A percentile compares a stretch with the other conserved stretches of the same genome.
These are phyloP conservation scores for Caenorhabditis briggsae DNA, from an alignment of 1,140 invertebrate species.

Conservation along the genomic window DNA sequence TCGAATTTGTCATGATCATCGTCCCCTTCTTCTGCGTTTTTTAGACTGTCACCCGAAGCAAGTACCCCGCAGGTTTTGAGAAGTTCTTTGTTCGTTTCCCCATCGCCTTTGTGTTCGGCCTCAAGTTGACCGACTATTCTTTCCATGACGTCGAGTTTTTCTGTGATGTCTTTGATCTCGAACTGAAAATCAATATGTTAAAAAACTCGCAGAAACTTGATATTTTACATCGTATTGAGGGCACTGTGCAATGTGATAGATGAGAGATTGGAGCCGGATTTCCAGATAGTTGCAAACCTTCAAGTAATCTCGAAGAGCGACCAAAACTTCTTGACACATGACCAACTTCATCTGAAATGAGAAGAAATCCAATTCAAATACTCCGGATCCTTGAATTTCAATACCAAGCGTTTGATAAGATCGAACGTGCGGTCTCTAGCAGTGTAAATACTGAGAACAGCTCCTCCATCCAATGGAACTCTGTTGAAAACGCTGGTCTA, in stretches of 20 bases:
- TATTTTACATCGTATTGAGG: slow-evolving; percentile 17
- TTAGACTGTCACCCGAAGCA: neutral
- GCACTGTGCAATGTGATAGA: slow-evolving; percentile 7
- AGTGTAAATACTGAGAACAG: neutral
- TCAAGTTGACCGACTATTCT: neutral
- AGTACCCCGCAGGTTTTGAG: neutral
- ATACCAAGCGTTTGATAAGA: neutral
- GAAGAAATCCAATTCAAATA: neutral
- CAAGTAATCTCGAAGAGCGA: slow-evolving; percentile 1
- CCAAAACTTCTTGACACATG: slow-evolving; percentile 7
- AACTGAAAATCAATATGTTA: neutral
- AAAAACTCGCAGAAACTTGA: neutral
- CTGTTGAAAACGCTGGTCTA: slow-evolving; percentile 4
- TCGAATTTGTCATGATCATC: slow-evolving; percentile 1
- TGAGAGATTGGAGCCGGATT: slow-evolving; percentile 5
- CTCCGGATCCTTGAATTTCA: no score
- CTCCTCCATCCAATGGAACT: slow-evolving; percentile 5
- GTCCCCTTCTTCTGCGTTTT: neutral
- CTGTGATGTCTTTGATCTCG: neutral
- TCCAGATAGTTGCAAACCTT: slow-evolving; percentile 22
- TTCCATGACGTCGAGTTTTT: neutral
- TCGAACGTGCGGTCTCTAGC: slow-evolving; percentile 4
- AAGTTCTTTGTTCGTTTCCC: neutral
- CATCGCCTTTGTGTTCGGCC: neutral
- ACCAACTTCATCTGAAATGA: slow-evolving; percentile 18